Conservation (phyloP, 2,797 vertebrate genomes). For the Poeciliopsis presidionis region DNA sequence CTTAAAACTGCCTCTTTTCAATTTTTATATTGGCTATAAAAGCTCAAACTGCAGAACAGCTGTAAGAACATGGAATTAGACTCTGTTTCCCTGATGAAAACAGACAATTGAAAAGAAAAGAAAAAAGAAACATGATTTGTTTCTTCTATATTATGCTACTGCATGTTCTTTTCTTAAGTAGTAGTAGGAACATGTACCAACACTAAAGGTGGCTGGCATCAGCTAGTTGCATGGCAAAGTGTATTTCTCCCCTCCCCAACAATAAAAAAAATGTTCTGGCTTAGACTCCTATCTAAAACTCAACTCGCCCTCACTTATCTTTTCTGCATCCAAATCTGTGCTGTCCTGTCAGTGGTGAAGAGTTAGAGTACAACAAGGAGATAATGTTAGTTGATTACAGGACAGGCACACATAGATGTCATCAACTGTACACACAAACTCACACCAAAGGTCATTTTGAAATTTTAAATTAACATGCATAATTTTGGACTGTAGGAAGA, state of each 20-base stretch:
- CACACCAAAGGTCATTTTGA: not conserved
- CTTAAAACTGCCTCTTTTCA: conserved; percentile 1
- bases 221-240: conserved; percentile 52
- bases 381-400: not conserved
- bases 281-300: not conserved
- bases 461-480: not conserved
- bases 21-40: not conserved
- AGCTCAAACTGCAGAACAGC: not conserved
- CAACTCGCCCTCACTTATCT: not conserved
- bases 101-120: conserved; percentile 15
- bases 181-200: conserved; percentile 41
- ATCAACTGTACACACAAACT: not conserved
- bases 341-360: not conserved
- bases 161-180: conserved; percentile 57
- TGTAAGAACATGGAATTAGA: conserved; percentile 12
- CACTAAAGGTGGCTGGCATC: conserved; percentile 66
- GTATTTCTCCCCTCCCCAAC: not conserved
- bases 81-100: conserved; percentile 19
- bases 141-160: conserved; percentile 35
- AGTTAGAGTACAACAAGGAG: not conserved
- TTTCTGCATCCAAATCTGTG: not conserved
- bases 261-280: not conserved
- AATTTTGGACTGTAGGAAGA: not conserved
- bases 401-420: not conserved
- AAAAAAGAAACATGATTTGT: not conserved